These are phyloP conservation scores for Amblyopsis rosae DNA, from an alignment of 2,113 vertebrate species.

Conservation along the genomic window DNA sequence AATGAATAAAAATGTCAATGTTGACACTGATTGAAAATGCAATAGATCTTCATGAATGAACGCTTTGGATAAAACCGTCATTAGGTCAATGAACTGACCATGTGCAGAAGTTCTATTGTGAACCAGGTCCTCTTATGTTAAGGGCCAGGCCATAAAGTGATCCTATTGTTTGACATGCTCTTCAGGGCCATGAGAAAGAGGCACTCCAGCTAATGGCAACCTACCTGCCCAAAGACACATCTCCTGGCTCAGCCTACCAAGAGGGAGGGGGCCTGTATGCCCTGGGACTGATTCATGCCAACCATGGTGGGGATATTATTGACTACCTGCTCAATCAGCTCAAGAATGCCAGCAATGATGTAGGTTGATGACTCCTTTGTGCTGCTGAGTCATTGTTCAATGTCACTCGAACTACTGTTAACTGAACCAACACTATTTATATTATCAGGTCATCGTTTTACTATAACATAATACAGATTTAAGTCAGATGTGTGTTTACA, in stretches of 20 bases:
- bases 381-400: neutral
- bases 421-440: neutral
- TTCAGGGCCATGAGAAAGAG: constrained; percentile 96
- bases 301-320: constrained; percentile 97
- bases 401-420: neutral
- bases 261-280: constrained; percentile 97
- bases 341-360: constrained; percentile 98
- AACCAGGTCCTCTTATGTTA: neutral
- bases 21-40: neutral
- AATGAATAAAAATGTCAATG: neutral
- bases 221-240: constrained; percentile 97
- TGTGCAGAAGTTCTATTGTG: no score
- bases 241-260: constrained; percentile 97
- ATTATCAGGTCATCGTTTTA: neutral
- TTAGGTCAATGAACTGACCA: no score
- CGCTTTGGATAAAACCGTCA: no score
- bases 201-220: constrained; percentile 98
- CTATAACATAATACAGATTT: neutral
- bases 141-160: neutral
- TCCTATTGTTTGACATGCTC: neutral
- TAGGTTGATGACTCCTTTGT: constrained; percentile 61
- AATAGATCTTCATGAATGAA: no score
- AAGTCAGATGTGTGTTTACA: neutral
- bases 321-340: constrained; percentile 97
- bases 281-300: constrained; percentile 96